Base-by-base conservation (phyloP, 1,140 invertebrate species). In the Drepana arcuata region DNA sequence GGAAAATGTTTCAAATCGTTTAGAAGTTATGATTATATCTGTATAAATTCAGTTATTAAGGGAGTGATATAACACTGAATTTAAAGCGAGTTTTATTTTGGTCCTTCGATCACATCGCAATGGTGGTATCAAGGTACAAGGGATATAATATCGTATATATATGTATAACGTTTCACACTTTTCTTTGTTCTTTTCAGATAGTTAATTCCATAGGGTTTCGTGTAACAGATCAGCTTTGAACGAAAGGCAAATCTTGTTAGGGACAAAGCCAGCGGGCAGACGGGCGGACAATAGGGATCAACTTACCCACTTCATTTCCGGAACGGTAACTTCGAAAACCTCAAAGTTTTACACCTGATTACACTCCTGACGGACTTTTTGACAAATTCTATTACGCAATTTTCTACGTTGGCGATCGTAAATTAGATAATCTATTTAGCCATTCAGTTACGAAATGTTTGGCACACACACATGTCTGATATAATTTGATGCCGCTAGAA, bases 181-280 rank as follows among this genome's bases (percentile, higher is more conserved):
- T n/a, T n/a, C 48, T 42, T 59, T 23, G 29, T 41, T 24, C 12
- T 41, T 38, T 39, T 49, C 43, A 43, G 34, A 29, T 26, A 44
- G 31, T 50, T 52, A 57, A 59, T 62, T 59, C 60, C 41, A 54
- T 47, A 39, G 40, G 30, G 14, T 35, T 48, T 58, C 61, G 50
- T 53, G 50, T 35, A 16, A 34, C 36, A 32, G 41, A 42, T 60
- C 37, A 26, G 45, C 37, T 49, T 40, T 48, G 41, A 46, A 47
- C 32, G 48, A 36, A 44, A 43, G 32, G 56, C 53, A 48, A 67
- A 75, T 66, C 62, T 75, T 56, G 58, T 72, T 68, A 68, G 34
- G 63, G 48, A 64, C 51, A 65, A 70, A 56, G 47, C 46, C 25
- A 35, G 4, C 24, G 24, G 38, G 59, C 57, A 36, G 52, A 62